Base-by-base conservation (phyloP, 35 echinoderm and acorn worm genomes). In the Stichopus chloronotus region DNA sequence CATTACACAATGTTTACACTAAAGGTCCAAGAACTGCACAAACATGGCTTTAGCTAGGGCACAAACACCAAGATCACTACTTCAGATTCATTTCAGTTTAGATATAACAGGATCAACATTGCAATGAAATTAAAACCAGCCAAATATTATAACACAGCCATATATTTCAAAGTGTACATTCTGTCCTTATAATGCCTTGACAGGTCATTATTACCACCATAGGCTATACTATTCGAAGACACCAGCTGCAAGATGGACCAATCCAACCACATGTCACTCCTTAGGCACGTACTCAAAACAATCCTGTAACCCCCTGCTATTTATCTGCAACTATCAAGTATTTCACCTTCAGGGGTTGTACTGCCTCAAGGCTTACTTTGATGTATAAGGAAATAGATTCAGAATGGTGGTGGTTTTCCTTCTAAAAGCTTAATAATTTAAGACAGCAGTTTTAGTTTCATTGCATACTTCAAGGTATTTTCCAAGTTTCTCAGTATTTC, bases 211-310 rank as follows among this genome's bases (percentile, higher is more conserved):
- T 43, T 43, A 43, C 30, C 3, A 85, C 82, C 82, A 85, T 85
- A 56, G 82, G 82, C 82, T 74, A 85, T 43, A 78, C 5, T 16
- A 21, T 6, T 21, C 0, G 6, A 10, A 58, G 82, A 85, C 82
- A 85, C 82, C 82, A 43, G 30, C 30, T 85, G 82, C 82, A 85
- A 85, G n/a, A 85, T 56, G n/a, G 82, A 16, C 53, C 6, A 16
- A 59, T 85, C 82, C 20, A 43, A 85, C 82, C 82, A 59, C 82
- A 89, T 89, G 52, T 89, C 65, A 71, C 65, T 89, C 52, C 4
- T 24, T 12, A 5, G 60, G 87, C 87, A 89, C 87, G 87, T 89
- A 63, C 61, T 72, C 22, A 71, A 13, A 89, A 89, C 87, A 89
- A 89, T 13, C 61, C 60, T 12, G 9, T 21, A 63, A 59, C 87